Evolutionary conservation across 2,797 vertebrate genomes (phyloP).

Genomic region (Eulemur mongoz): DNA sequence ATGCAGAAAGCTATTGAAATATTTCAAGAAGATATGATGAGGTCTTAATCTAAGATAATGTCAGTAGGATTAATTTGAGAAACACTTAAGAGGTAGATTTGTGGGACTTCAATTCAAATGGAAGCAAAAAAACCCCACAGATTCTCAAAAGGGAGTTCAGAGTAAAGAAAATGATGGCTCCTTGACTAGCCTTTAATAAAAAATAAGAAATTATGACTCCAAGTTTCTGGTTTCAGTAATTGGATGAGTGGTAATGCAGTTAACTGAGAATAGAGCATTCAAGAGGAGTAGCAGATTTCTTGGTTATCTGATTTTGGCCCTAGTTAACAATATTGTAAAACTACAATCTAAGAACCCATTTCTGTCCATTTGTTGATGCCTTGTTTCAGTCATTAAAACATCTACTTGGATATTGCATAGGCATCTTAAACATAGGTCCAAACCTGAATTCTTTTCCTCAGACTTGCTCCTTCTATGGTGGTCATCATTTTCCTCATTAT

Average conservation of each 20-base stretch:
- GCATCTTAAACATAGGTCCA: background rate
- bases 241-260: background rate
- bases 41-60: background rate
- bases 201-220: background rate
- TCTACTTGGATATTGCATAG: background rate
- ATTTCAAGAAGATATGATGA: background rate
- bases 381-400: background rate
- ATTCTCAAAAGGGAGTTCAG: constrained; percentile 8
- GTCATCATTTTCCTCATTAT: background rate
- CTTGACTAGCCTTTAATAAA: background rate
- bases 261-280: background rate
- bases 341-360: background rate
- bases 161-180: background rate
- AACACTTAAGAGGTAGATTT: background rate
- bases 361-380: background rate
- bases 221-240: background rate
- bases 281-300: background rate
- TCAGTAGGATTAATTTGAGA: background rate
- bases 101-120: background rate
- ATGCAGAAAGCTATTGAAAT: background rate
- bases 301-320: background rate
- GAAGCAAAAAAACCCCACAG: background rate
- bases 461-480: background rate
- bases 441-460: constrained; percentile 9
- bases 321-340: background rate